Conservation (phyloP, 2,113 vertebrate species). For the Gadus macrocephalus region DNA sequence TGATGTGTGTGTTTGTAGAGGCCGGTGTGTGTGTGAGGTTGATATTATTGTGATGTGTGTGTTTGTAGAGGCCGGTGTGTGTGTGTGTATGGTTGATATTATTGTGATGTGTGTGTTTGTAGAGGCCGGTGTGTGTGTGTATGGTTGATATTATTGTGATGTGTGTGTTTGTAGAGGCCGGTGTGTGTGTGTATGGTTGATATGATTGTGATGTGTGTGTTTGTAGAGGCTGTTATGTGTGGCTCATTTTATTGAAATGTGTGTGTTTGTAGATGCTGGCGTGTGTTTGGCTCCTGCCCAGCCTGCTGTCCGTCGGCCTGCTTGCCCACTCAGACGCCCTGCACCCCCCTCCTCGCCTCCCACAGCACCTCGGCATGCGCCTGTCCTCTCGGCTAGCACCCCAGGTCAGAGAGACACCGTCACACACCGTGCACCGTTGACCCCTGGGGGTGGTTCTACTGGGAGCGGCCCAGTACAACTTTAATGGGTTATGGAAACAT, state of each 20-base stretch:
- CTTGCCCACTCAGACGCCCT: neutral
- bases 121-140: conserved; percentile 42
- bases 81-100: neutral
- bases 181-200: neutral
- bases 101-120: neutral
- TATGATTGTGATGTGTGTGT: neutral
- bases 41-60: too few species aligned
- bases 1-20: conserved; percentile 33
- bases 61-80: neutral
- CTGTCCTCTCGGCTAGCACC: too few species aligned
- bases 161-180: too few species aligned
- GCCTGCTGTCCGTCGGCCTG: conserved; percentile 29
- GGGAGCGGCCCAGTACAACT: too few species aligned
- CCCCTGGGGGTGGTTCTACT: too few species aligned
- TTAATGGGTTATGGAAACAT: too few species aligned
- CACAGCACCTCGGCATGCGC: neutral
- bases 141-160: too few species aligned
- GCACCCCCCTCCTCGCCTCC: neutral
- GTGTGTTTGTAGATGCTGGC: conserved; percentile 39
- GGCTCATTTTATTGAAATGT: neutral
- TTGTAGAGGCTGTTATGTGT: neutral
- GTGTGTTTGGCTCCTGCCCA: conserved; percentile 26
- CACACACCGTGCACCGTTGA: too few species aligned
- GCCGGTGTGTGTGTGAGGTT: conserved; percentile 17
- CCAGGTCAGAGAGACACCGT: too few species aligned